A percentile compares a stretch with the other conserved stretches of the same genome.
Evolutionary conservation across 1,140 invertebrate species (phyloP).

Genomic region (Caligus rogercresseyi): DNA sequence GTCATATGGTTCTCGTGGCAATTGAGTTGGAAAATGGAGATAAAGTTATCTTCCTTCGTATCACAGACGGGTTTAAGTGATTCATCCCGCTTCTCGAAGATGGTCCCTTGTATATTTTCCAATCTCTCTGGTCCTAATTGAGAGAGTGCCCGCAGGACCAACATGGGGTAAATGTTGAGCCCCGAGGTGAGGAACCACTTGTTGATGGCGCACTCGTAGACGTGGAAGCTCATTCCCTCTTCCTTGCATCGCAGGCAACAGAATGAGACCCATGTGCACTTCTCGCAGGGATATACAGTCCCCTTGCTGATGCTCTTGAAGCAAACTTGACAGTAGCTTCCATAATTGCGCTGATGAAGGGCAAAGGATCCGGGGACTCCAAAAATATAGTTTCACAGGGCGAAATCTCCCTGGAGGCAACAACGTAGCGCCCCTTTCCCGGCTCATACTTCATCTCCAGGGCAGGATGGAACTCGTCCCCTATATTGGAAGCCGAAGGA

Average conservation of each 20-base stretch:
- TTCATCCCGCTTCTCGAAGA: background rate
- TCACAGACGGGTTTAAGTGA: background rate
- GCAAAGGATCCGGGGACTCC: background rate
- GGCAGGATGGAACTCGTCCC: too few relatives aligned
- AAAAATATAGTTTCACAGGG: background rate
- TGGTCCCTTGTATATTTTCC: background rate
- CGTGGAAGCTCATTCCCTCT: background rate
- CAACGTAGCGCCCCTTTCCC: background rate
- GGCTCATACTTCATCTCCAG: background rate
- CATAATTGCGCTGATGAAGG: background rate
- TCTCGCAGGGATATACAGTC: background rate
- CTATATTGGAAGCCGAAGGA: too few relatives aligned
- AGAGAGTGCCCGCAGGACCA: background rate
- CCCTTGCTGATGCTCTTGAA: background rate
- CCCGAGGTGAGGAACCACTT: background rate
- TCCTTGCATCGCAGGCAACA: background rate
- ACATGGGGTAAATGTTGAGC: background rate
- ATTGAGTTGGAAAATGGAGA: background rate
- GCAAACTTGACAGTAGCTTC: background rate
- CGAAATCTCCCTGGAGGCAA: background rate
- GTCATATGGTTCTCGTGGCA: background rate
- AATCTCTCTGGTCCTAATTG: background rate
- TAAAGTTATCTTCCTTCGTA: background rate
- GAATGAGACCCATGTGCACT: background rate
- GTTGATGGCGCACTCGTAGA: background rate